phyloP scores from a whole-genome alignment of 2,888 invertebrate species.

The Tiliacea aurago region DNA sequence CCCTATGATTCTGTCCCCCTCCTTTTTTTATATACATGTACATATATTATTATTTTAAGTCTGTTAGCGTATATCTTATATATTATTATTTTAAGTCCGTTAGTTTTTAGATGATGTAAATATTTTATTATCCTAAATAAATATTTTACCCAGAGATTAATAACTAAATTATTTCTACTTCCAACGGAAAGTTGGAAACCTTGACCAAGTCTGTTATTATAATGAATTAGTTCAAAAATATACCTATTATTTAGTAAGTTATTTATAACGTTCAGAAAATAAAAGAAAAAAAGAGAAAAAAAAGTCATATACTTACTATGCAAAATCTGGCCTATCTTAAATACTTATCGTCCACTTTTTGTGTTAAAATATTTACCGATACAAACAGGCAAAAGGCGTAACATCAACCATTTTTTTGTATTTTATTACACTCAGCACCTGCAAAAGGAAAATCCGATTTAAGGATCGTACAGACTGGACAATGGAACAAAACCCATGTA shows the following conservation, averaged over 20 bases:
- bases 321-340: not conserved
- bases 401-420: not conserved
- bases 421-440: not conserved
- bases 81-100: no score
- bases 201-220: conserved; percentile 3
- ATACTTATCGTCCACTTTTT: not conserved
- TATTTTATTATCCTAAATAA: no score
- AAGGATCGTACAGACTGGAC: no score
- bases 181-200: not conserved
- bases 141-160: not conserved
- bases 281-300: not conserved
- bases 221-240: not conserved
- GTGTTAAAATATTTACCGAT: conserved; percentile 1
- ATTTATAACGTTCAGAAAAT: not conserved
- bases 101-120: no score
- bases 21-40: no score
- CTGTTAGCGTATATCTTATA: no score
- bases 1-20: no score
- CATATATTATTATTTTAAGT: no score
- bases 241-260: not conserved
- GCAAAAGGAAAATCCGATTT: not conserved
- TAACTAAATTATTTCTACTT: not conserved
- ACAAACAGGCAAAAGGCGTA: not conserved
- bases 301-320: not conserved
- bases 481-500: no score